Conservation (phyloP, 2,797 vertebrate genomes). For the Eulemur rubriventer region DNA sequence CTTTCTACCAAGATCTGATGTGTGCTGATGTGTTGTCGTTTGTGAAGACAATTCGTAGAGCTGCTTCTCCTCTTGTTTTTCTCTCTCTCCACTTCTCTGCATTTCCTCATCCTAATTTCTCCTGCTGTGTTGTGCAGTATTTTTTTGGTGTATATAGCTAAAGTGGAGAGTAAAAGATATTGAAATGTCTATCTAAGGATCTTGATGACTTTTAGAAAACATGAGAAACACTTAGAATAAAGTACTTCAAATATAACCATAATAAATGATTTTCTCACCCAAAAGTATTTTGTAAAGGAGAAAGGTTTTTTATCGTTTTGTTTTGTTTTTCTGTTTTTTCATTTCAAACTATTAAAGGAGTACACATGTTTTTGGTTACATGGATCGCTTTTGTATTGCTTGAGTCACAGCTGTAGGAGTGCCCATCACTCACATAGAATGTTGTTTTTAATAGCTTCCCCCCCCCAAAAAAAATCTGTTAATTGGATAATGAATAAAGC, state of each 20-base stretch:
- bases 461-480: neutral
- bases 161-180: neutral
- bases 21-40: neutral
- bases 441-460: neutral
- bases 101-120: neutral
- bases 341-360: neutral
- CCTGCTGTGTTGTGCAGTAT: neutral
- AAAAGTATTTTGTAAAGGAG: neutral
- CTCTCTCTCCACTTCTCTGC: rapidly evolving
- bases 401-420: neutral
- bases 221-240: neutral
- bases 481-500: constrained; percentile 43
- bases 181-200: neutral
- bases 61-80: rapidly evolving
- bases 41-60: neutral
- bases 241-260: neutral
- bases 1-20: neutral
- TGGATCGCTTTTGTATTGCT: neutral
- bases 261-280: constrained; percentile 35
- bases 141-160: neutral
- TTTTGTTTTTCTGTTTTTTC: neutral
- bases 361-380: neutral
- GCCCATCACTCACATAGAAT: neutral
- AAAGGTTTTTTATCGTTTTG: neutral
- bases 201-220: constrained; percentile 11